Base-by-base conservation (phyloP, 2,113 vertebrate genomes). In the Psilopogon haemacephalus region DNA sequence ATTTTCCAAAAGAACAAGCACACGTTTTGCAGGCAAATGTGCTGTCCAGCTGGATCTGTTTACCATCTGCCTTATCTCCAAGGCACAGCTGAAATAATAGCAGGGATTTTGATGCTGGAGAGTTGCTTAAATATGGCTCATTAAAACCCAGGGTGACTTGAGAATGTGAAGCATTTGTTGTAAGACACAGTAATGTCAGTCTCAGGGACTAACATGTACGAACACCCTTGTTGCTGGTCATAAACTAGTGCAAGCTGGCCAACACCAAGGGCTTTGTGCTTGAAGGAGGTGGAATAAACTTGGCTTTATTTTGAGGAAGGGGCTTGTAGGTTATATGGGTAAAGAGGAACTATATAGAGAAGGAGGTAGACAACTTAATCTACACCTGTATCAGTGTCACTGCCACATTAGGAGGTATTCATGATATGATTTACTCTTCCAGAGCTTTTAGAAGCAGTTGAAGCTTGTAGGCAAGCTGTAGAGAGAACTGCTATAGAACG, bases 51-150 rank as follows among this genome's bases (percentile, higher is more conserved):
- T 91, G 86, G 83, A 94, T 96, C 85, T 96, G 92, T 97, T 97
- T 97, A 96, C 94, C 85, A 89, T 88, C 77, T 94, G 77, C 89
- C 89, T 96, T 97, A 96, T 97, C 96, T 93, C 68, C 62, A 72
- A 95, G 78, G 63, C 94, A 93, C 93, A 95, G 94, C 91, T 96
- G 92, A 96, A 97, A 95, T 93, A 96, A 80, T 90, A 93, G 88
- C 87, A 78, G 48, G 63, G 63, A 79, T 95, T 95, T 95, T 90
- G 83, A 75, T 94, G 78, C 63, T 64, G 79, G 60, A 12, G 27
- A 67, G 63, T 92, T 90, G 52, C 48, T 88, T 93, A 95, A 87
- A 91, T 91, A 38, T 17, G 58, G 37, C 74, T 97, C 78, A 91
- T 95, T 95, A 93, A 95, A 91, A 89, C 50, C 8, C 77, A 89